phyloP scores from a whole-genome alignment of 2,797 vertebrate species.

The Gastrophryne carolinensis region DNA sequence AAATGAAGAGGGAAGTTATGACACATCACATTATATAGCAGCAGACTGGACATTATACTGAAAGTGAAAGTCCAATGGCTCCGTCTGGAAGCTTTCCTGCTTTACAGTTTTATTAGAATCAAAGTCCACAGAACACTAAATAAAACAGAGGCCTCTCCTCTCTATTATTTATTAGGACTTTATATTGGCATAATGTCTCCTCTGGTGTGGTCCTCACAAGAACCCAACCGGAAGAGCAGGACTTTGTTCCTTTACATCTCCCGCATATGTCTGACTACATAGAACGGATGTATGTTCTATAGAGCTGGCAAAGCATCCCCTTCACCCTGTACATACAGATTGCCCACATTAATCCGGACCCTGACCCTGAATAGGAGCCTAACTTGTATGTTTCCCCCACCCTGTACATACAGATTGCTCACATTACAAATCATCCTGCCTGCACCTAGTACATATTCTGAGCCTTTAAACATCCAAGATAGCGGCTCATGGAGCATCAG shows the following conservation, averaged over 20 bases:
- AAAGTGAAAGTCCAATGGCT: constrained; percentile 18
- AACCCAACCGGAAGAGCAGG: background rate
- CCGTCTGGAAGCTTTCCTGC: constrained; percentile 33
- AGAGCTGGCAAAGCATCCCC: no score
- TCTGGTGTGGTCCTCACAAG: background rate
- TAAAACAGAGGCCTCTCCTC: constrained; percentile 1
- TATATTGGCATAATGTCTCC: constrained; percentile 3
- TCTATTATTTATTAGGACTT: constrained; percentile 4
- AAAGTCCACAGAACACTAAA: background rate
- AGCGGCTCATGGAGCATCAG: no score
- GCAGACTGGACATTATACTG: constrained; percentile 19
- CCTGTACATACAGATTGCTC: no score
- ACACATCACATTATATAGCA: constrained; percentile 7
- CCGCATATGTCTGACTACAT: no score
- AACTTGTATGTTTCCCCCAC: no score
- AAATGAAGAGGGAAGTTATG: constrained; percentile 1
- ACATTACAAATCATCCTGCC: no score
- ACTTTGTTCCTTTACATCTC: background rate
- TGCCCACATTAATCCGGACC: no score
- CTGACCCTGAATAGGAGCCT: no score
- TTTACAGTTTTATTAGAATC: constrained; percentile 12
- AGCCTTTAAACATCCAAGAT: no score
- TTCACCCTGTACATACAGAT: no score
- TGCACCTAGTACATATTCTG: no score
- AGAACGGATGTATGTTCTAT: no score